Evolutionary conservation across 1,140 invertebrate genomes (phyloP).

Genomic region (Oppia nitens): DNA sequence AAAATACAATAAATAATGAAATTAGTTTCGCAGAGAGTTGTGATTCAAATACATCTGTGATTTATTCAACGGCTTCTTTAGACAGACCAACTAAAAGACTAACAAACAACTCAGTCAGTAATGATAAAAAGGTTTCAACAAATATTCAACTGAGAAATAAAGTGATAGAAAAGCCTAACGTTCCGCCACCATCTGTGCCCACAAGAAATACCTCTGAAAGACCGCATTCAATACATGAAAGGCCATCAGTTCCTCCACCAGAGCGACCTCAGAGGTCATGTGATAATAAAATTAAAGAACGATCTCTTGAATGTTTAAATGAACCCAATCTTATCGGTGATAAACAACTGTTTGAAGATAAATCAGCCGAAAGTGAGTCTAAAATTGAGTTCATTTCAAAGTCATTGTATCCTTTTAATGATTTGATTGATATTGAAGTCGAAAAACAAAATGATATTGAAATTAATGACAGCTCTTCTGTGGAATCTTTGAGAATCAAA

Average conservation of each 20-base stretch:
- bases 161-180: constrained; percentile 3
- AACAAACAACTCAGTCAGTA: not conserved
- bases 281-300: not conserved
- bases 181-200: constrained; percentile 6
- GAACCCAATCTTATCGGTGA: not conserved
- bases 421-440: not conserved
- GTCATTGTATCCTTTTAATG: not conserved
- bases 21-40: not conserved
- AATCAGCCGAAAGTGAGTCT: not conserved
- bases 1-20: not conserved
- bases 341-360: not conserved
- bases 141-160: not conserved
- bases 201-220: not conserved
- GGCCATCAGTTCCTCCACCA: constrained; percentile 3
- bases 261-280: not conserved
- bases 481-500: not conserved
- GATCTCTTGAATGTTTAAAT: constrained; percentile 1
- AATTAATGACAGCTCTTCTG: not conserved
- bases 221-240: not conserved
- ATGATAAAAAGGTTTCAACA: not conserved
- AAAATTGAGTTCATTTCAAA: too few relatives aligned
- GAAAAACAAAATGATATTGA: not conserved
- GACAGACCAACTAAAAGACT: not conserved
- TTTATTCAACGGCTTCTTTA: not conserved
- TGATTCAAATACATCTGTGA: not conserved